phyloP scores from a whole-genome alignment of 1,140 invertebrate species.

The Drosophila parvula region DNA sequence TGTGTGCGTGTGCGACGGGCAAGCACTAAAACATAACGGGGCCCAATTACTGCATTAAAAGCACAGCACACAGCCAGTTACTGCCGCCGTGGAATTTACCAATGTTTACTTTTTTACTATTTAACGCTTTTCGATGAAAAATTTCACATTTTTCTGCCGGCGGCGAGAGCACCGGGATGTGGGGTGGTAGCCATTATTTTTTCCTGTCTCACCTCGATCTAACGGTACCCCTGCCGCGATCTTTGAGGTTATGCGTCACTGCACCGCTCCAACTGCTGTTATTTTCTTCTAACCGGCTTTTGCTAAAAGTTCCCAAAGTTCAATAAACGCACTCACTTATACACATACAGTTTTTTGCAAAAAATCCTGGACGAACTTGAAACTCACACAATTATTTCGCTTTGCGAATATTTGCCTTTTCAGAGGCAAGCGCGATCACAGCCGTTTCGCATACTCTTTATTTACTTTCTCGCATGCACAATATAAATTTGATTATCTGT shows the following conservation, averaged over 20 bases:
- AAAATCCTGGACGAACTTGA: conserved; percentile 25
- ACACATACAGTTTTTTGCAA: not conserved
- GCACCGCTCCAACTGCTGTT: conserved; percentile 47
- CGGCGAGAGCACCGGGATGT: conserved; percentile 4
- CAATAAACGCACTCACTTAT: conserved; percentile 61
- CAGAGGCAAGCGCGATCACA: conserved; percentile 54
- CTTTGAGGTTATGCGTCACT: conserved; percentile 68
- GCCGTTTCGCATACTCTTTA: conserved; percentile 61
- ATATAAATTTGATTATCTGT: conserved; percentile 79
- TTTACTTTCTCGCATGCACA: conserved; percentile 66
- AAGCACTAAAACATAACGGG: conserved; percentile 79
- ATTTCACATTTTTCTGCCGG: conserved; percentile 48
- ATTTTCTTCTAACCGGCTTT: conserved; percentile 43
- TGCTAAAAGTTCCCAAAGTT: conserved; percentile 51
- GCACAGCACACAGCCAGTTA: conserved; percentile 10
- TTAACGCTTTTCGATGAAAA: conserved; percentile 40
- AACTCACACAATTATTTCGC: conserved; percentile 57
- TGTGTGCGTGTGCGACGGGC: conserved; percentile 35
- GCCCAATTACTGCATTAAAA: conserved; percentile 75
- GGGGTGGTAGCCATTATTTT: conserved; percentile 8
- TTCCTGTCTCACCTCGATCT: conserved; percentile 41
- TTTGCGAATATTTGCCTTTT: conserved; percentile 42
- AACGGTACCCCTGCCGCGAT: conserved; percentile 51
- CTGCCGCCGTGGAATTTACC: conserved; percentile 59
- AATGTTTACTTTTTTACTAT: conserved; percentile 44